phyloP scores from a whole-genome alignment of 1,140 invertebrate species.

The Piezodorus guildinii region DNA sequence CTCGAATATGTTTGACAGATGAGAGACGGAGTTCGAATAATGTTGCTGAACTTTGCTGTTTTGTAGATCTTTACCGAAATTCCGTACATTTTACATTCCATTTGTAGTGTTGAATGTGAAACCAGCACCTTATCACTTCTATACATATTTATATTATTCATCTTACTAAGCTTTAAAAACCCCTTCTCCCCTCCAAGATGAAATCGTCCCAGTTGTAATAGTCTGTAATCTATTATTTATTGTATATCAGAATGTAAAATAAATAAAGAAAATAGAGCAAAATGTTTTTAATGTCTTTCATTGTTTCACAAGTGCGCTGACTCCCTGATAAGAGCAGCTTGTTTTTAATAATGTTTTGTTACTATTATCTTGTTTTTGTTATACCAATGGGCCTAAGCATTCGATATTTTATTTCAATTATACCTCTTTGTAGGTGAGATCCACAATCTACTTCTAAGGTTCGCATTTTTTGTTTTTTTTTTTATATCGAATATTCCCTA shows the following conservation, averaged over 20 bases:
- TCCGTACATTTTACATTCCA: slow-evolving; percentile 2
- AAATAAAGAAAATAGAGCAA: slow-evolving; percentile 2
- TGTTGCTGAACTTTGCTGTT: too few relatives aligned
- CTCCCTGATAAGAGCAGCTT: not conserved
- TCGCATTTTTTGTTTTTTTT: not conserved
- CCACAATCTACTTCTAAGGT: too few relatives aligned
- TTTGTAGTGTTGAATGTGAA: not conserved
- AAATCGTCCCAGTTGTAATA: too few relatives aligned
- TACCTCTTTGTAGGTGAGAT: too few relatives aligned
- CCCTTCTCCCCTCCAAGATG: too few relatives aligned
- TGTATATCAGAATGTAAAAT: not conserved
- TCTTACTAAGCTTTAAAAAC: too few relatives aligned
- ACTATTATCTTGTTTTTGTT: slow-evolving; percentile 19
- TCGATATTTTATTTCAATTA: not conserved
- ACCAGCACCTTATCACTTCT: not conserved
- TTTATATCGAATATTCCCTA: not conserved
- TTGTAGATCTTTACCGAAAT: not conserved
- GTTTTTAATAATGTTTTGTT: slow-evolving; percentile 15
- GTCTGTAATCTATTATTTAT: not conserved
- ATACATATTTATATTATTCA: too few relatives aligned
- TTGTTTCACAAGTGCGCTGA: slow-evolving; percentile 5
- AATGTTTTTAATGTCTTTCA: slow-evolving; percentile 16
- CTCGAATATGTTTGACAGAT: too few relatives aligned
- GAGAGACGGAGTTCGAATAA: too few relatives aligned
- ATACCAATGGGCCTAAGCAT: not conserved